phyloP scores from a whole-genome alignment of 2,797 vertebrate genomes.

The Tangara arthus region DNA sequence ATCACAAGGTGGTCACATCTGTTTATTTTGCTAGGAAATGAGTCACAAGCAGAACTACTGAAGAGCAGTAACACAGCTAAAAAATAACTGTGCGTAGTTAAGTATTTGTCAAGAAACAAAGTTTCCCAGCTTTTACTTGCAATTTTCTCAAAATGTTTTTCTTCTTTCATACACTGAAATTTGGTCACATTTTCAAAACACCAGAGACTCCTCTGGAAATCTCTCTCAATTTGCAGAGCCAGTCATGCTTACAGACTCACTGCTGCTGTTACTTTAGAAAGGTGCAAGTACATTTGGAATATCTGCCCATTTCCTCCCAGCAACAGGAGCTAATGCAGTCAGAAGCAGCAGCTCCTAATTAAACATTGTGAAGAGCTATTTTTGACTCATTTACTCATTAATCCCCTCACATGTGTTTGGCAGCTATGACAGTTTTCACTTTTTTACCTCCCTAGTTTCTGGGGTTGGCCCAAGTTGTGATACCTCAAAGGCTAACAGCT shows the following conservation, averaged over 20 bases:
- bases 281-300: neutral
- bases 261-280: neutral
- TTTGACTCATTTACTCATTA: neutral
- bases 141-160: neutral
- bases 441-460: neutral
- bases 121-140: neutral
- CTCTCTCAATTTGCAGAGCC: neutral
- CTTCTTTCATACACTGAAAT: neutral
- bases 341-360: neutral
- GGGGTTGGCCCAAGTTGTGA: neutral
- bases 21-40: neutral
- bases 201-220: neutral
- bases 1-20: neutral
- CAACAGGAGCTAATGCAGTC: neutral
- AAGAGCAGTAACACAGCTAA: neutral
- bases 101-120: neutral
- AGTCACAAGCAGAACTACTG: neutral
- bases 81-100: neutral
- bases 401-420: neutral
- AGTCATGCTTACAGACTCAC: neutral
- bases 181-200: neutral
- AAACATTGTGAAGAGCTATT: neutral
- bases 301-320: neutral
- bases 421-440: neutral
- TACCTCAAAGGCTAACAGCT: neutral